Conservation (phyloP, 2,113 vertebrate species). For the Electrona antarctica region DNA sequence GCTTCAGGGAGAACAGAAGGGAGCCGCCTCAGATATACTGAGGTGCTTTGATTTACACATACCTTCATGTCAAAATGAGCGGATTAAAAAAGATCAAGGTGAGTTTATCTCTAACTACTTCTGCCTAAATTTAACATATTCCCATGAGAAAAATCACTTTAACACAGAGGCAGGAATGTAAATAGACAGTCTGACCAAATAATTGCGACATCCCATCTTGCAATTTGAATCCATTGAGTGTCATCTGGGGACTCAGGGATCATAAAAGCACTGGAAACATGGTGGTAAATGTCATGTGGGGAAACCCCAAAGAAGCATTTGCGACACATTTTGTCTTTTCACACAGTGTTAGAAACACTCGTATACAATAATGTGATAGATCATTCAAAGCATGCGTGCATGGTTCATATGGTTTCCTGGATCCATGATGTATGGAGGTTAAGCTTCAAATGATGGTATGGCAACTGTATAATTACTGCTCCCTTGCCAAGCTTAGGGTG, state of each 20-base stretch:
- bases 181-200: background rate
- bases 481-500: constrained; percentile 50
- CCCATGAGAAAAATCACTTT: background rate
- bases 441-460: constrained; percentile 43
- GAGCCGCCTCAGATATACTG: too few relatives aligned
- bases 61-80: too few relatives aligned
- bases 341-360: background rate
- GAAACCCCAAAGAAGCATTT: background rate
- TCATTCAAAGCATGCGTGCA: background rate
- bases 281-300: background rate
- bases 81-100: too few relatives aligned
- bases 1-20: too few relatives aligned
- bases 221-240: background rate
- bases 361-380: background rate
- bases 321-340: background rate
- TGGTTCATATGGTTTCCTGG: constrained; percentile 6
- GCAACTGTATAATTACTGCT: constrained; percentile 63
- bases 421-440: constrained; percentile 30
- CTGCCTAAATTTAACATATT: background rate
- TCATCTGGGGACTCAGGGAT: background rate
- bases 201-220: background rate
- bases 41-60: too few relatives aligned
- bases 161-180: background rate
- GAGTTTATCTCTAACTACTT: background rate
- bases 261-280: background rate